Evolutionary conservation across 2,888 invertebrate species (phyloP).

Genomic region (Agonopterix heracliana): DNA sequence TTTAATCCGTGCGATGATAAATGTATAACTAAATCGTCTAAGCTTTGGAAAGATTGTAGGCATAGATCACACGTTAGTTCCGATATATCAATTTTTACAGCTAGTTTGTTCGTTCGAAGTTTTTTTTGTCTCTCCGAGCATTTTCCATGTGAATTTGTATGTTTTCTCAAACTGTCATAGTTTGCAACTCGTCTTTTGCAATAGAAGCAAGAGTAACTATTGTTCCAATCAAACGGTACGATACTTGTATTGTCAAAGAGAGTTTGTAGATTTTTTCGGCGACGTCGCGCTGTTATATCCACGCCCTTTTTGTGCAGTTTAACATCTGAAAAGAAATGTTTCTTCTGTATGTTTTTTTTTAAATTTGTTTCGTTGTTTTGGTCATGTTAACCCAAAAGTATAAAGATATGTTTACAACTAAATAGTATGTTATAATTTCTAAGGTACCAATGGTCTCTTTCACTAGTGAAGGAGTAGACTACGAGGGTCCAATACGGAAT

Average conservation of each 20-base stretch:
- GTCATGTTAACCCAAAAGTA: neutral
- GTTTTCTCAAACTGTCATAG: slow-evolving; percentile 24
- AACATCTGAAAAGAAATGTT: slow-evolving; percentile 38
- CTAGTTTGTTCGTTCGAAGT: neutral
- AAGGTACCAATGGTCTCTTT: too few relatives aligned
- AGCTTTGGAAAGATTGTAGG: slow-evolving; percentile 1
- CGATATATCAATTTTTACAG: slow-evolving; percentile 32
- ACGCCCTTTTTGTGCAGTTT: slow-evolving; percentile 21
- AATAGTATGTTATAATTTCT: too few relatives aligned
- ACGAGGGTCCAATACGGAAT: too few relatives aligned
- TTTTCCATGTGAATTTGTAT: slow-evolving; percentile 29
- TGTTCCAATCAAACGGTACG: slow-evolving; percentile 37
- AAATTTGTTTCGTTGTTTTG: slow-evolving; percentile 3
- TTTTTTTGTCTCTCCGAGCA: slow-evolving; percentile 7
- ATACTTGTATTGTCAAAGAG: slow-evolving; percentile 36
- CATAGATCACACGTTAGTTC: slow-evolving; percentile 30
- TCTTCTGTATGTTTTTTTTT: slow-evolving; percentile 17
- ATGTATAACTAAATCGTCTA: slow-evolving; percentile 5
- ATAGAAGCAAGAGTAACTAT: slow-evolving; percentile 34
- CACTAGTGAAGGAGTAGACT: too few relatives aligned
- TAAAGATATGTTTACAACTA: too few relatives aligned
- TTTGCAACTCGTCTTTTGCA: slow-evolving; percentile 26
- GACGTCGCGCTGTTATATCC: slow-evolving; percentile 3
- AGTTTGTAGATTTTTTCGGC: slow-evolving; percentile 29
- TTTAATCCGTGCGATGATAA: slow-evolving; percentile 5